Base-by-base conservation (phyloP, 2,888 invertebrate genomes). In the Rhopalosiphum nymphaeae region DNA sequence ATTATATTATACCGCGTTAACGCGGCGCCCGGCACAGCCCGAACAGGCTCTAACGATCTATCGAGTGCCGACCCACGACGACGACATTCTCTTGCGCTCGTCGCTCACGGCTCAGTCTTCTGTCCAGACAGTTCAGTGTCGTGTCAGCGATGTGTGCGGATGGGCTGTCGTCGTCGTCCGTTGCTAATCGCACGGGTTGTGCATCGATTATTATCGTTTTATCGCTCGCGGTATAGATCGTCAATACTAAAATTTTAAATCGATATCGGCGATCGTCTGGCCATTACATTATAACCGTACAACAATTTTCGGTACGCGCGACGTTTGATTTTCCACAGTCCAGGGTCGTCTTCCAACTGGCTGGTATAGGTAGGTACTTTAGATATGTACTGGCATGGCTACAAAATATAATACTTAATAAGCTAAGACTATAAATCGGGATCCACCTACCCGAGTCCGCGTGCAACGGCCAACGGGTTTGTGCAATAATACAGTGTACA, bases 1-100 rank as follows among this genome's bases (percentile, higher is more conserved):
- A 46, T 46, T 46, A 46, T 44, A 44, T 44, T 44, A n/a, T 67
- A 78, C 78, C 36, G 78, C n/a, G 67, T 78, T 78, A 78, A n/a
- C 78, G n/a, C n/a, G 78, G 78, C 78, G 78, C 78, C 78, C 78
- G 16, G 29, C 67, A 16, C 78, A 36, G 36, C 78, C 78, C 78
- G 78, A 36, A 78, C 78, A 36, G 78, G 78, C 78, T 78, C 36
- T 78, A 78, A 78, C 78, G 78, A 78, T 78, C 78, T 78, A 36
- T 36, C 78, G 78, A 36, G 21, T 36, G 78, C 36, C 78, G 78
- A 78, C 67, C 67, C 67, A 2, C 36, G 78, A 13, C 78, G 78
- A 78, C 36, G 78, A 78, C 78, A 36, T 78, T 36, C 78, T 78
- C 78, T 78, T 21, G 78, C 36, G 78, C n/a, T n/a, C 16, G 67